Conservation (phyloP, 1,140 invertebrate species). For the Sitobion miscanthi region DNA sequence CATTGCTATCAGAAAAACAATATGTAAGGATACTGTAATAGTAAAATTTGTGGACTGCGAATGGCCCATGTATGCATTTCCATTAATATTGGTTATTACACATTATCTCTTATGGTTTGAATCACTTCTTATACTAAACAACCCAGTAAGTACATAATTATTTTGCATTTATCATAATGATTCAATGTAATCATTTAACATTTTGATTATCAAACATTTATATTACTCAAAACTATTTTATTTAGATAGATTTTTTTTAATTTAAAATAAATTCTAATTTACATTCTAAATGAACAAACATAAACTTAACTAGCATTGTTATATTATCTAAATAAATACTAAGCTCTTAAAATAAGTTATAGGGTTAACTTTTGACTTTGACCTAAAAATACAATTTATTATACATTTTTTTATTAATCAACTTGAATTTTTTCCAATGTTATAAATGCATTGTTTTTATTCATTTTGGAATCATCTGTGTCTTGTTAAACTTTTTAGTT, state of each 20-base stretch:
- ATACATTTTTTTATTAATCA: no score
- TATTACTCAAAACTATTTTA: background rate
- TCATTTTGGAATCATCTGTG: no score
- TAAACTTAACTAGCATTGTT: no score
- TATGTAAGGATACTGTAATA: constrained; percentile 65
- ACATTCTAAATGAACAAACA: no score
- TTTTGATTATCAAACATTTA: background rate
- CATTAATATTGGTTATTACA: constrained; percentile 75
- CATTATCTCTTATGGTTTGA: constrained; percentile 77
- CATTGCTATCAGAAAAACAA: constrained; percentile 67
- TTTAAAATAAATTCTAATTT: no score
- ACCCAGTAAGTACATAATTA: constrained; percentile 68
- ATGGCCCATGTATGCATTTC: constrained; percentile 78
- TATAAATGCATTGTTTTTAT: no score
- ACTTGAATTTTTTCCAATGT: no score
- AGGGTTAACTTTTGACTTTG: no score
- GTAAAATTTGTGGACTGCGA: constrained; percentile 66
- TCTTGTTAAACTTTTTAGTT: no score
- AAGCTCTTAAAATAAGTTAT: no score
- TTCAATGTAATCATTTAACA: background rate
- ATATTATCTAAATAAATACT: no score
- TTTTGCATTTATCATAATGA: background rate
- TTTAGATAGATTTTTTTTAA: background rate
- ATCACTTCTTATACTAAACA: constrained; percentile 72
- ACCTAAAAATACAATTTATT: no score